Evolutionary conservation across 1,140 invertebrate species (phyloP).

Genomic region (Venturia canescens): DNA sequence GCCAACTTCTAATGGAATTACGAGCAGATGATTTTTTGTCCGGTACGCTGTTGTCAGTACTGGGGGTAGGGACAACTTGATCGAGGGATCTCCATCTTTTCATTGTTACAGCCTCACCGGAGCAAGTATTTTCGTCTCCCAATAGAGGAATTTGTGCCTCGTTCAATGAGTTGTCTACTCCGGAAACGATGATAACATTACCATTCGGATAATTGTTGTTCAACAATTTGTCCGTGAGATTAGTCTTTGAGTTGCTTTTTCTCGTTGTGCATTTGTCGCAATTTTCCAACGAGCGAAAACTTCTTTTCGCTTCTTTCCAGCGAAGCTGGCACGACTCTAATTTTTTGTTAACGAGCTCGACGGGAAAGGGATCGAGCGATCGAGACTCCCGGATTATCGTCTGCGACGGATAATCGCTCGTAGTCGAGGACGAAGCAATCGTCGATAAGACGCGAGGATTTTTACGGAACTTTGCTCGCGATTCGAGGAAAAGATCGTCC

Average conservation of each 20-base stretch:
- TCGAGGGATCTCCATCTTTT: conserved; percentile 89
- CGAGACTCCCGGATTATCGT: conserved; percentile 74
- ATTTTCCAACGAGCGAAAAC: conserved; percentile 70
- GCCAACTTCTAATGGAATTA: conserved; percentile 81
- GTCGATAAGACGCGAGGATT: conserved; percentile 75
- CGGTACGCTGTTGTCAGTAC: conserved; percentile 70
- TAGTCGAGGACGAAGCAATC: conserved; percentile 78
- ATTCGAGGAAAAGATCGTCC: conserved; percentile 68
- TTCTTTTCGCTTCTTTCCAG: conserved; percentile 66
- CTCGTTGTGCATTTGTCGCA: conserved; percentile 73
- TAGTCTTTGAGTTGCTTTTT: conserved; percentile 68
- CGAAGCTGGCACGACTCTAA: conserved; percentile 53
- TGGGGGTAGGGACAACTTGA: conserved; percentile 78
- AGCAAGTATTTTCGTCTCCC: conserved; percentile 72
- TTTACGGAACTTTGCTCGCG: conserved; percentile 62
- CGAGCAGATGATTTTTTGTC: conserved; percentile 77
- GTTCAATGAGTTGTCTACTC: conserved; percentile 59
- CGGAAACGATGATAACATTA: conserved; percentile 72
- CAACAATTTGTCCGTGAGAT: conserved; percentile 73
- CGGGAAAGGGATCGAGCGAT: conserved; percentile 76
- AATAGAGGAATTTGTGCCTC: conserved; percentile 79
- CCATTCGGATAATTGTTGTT: conserved; percentile 80
- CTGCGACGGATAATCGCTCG: conserved; percentile 73
- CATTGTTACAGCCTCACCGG: conserved; percentile 77
- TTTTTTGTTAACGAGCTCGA: conserved; percentile 52